Evolutionary conservation across 2,113 vertebrate genomes (phyloP), one percentile per base, ranked within the genome.

Genomic region (Clarias batrachus): DNA sequence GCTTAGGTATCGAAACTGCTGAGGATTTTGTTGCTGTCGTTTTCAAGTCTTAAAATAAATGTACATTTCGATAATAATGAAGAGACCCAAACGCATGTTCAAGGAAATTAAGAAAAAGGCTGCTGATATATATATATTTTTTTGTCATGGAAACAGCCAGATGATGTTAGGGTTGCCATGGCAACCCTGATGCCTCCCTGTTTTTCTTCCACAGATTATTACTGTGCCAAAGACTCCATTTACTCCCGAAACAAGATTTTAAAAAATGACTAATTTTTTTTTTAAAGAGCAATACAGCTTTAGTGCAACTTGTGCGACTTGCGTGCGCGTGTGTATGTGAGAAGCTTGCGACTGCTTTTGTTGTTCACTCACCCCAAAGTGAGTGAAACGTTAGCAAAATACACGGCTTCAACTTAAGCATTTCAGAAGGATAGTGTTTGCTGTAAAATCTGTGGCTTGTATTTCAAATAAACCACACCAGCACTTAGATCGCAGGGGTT

Each of bases 101-200:
- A 65, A 82, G 21, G 62, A 52, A 63, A 41, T 82, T 48, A 82
- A 79, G 27, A 37, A 19, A 59, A 59, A 30, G 37, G 4, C 71
- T 84, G 19, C 16, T 48, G 70, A 71, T 33, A 48, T 33, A 33
- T 33, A 33, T 33, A 33, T 33, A 33, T 65, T 21, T 19, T 37
- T 71, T 71, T 52, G 85, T 81, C 85, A 86, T 77, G 82, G 73
- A 90, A 91, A 87, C 84, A 84, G 70, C 27, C 59, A 87, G 88
- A 86, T 86, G 87, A 90, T 87, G 84, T 68, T 82, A 70, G 70
- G 77, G 90, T 88, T 87, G 85, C 86, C 90, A 87, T 88, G 60
- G 87, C 90, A 91, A 91, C 90, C 41, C 62, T 62, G 68, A 87
- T 65, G 71, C 74, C 85, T 73, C 21, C 54, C 68, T 68, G 65